Evolutionary conservation across 2,797 vertebrate genomes (phyloP).

Genomic region (Mallotus villosus): DNA sequence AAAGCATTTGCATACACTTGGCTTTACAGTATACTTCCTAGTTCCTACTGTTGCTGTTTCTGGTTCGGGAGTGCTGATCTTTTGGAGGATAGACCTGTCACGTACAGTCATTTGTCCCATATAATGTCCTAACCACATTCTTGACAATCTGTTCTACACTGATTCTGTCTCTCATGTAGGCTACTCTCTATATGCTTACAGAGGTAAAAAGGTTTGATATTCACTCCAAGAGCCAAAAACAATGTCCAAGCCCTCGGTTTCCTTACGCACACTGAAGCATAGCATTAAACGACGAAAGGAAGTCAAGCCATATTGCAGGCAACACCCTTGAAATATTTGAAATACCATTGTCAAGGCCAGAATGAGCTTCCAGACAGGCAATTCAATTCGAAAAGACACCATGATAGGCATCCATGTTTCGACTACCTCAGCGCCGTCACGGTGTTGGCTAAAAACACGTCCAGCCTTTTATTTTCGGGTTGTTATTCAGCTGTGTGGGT

Average conservation of each 20-base stretch:
- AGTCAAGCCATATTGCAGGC: conserved; percentile 1
- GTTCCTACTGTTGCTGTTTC: not conserved
- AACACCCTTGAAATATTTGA: conserved; percentile 7
- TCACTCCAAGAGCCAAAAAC: conserved; percentile 5
- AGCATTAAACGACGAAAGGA: conserved; percentile 4
- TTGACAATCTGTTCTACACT: not conserved
- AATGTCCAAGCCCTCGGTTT: conserved; percentile 2
- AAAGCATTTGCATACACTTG: not conserved
- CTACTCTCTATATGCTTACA: not conserved
- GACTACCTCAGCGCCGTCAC: not conserved
- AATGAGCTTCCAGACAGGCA: not conserved
- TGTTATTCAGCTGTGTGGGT: conserved; percentile 36
- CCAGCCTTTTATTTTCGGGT: conserved; percentile 15
- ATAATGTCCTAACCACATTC: not conserved
- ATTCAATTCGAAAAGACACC: not conserved
- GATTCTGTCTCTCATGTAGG: not conserved
- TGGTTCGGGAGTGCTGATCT: conserved; percentile 7
- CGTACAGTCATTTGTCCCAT: conserved; percentile 2
- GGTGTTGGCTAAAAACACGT: not conserved
- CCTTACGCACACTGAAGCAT: conserved; percentile 7
- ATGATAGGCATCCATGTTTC: conserved; percentile 1
- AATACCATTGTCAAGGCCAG: conserved; percentile 11
- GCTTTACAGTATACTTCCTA: conserved; percentile 7
- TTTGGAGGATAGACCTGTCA: conserved; percentile 21
- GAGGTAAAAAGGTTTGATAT: not conserved